These are phyloP conservation scores for Trachymyrmex septentrionalis DNA, from an alignment of 1,140 invertebrate genomes.

Conservation along the genomic window DNA sequence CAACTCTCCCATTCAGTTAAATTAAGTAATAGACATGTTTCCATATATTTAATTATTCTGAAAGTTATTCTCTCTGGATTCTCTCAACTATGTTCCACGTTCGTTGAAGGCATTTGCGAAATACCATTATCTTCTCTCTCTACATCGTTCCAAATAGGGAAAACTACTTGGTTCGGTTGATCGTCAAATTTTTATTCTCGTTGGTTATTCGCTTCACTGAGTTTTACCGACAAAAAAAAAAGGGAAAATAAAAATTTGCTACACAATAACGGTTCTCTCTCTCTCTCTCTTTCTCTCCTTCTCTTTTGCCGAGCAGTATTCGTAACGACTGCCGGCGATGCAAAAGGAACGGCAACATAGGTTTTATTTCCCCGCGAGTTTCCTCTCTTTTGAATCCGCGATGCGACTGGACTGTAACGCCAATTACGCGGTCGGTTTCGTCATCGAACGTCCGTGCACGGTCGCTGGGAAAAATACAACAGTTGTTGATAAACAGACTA, in stretches of 20 bases:
- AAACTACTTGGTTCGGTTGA: neutral
- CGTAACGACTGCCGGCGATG: neutral
- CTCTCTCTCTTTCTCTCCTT: neutral
- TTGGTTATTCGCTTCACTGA: conserved; percentile 8
- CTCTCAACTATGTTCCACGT: neutral
- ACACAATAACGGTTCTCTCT: neutral
- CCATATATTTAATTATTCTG: neutral
- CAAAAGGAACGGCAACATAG: conserved; percentile 34
- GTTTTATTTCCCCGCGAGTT: conserved; percentile 43
- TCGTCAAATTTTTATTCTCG: conserved; percentile 51
- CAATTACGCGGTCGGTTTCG: conserved; percentile 66
- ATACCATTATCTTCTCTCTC: conserved; percentile 13
- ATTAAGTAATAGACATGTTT: neutral
- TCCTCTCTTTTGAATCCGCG: conserved; percentile 37
- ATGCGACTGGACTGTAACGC: conserved; percentile 45
- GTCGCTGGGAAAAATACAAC: conserved; percentile 35
- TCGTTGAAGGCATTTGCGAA: neutral
- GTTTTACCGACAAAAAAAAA: neutral
- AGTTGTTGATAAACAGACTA: conserved; percentile 68
- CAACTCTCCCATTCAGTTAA: neutral
- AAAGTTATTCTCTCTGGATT: conserved; percentile 5
- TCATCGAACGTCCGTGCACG: conserved; percentile 12
- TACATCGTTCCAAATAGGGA: neutral
- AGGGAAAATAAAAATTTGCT: conserved; percentile 11
- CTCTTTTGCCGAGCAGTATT: neutral